A percentile compares a stretch with the other conserved stretches of the same genome.
Conservation (phyloP, 2,888 invertebrate genomes). For the Diloba caeruleocephala region DNA sequence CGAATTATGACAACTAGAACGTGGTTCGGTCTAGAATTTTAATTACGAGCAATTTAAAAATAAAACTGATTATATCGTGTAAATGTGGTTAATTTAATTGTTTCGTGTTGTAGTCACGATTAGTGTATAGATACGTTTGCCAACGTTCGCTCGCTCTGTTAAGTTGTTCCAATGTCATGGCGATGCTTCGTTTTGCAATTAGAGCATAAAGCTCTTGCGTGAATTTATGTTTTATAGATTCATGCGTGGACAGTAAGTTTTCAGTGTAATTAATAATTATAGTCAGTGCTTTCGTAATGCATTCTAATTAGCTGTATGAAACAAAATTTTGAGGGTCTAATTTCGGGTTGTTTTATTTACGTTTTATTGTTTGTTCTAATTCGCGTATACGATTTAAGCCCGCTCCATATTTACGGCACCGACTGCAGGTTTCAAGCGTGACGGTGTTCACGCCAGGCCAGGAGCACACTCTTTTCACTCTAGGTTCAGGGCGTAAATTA, state of each 20-base stretch:
- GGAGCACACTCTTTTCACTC: too few relatives aligned
- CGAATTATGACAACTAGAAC: conserved; percentile 15
- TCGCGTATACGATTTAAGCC: too few relatives aligned
- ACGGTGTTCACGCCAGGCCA: too few relatives aligned
- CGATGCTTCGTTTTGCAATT: conserved; percentile 40
- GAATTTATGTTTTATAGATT: conserved; percentile 31
- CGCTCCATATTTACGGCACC: too few relatives aligned
- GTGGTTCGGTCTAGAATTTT: conserved; percentile 39
- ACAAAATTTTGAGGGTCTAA: too few relatives aligned
- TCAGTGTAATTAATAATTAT: conserved; percentile 1
- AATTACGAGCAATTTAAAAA: conserved; percentile 54
- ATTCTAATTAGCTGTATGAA: too few relatives aligned
- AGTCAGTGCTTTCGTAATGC: conserved; percentile 5
- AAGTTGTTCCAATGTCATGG: conserved; percentile 54
- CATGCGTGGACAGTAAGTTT: conserved; percentile 19
- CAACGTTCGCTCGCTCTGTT: conserved; percentile 49
- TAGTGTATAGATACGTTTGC: conserved; percentile 19
- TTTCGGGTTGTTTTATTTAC: too few relatives aligned
- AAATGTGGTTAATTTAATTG: conserved; percentile 62
- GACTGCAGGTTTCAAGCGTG: too few relatives aligned
- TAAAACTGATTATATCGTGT: conserved; percentile 57
- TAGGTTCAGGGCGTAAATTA: too few relatives aligned
- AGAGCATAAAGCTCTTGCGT: conserved; percentile 48
- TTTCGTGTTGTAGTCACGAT: conserved; percentile 57
- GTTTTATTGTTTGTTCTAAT: too few relatives aligned